phyloP scores from a whole-genome alignment of 1,140 invertebrate species.

The Drosophila leontia region DNA sequence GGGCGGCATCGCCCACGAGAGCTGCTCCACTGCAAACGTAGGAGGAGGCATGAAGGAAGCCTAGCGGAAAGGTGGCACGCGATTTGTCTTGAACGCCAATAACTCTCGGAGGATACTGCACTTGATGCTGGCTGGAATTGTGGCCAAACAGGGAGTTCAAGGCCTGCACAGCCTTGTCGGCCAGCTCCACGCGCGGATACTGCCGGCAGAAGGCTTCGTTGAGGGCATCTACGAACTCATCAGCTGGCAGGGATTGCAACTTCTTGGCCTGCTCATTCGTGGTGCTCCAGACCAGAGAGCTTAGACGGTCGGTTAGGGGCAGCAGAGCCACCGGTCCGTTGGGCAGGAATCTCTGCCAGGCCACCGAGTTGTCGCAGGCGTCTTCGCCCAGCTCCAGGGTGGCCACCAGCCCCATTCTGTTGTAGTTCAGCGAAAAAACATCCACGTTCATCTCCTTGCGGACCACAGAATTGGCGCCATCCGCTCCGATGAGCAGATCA shows the following conservation, averaged over 20 bases:
- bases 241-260: constrained; percentile 89
- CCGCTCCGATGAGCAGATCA: constrained; percentile 93
- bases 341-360: constrained; percentile 98
- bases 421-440: constrained; percentile 93
- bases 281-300: constrained; percentile 97
- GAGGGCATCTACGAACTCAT: constrained; percentile 95
- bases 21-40: constrained; percentile 92
- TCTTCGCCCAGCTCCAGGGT: constrained; percentile 91
- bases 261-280: constrained; percentile 90
- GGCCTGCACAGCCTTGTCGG: constrained; percentile 86
- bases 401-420: constrained; percentile 96
- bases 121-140: constrained; percentile 64
- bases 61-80: constrained; percentile 95
- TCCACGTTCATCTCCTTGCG: constrained; percentile 92
- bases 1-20: constrained; percentile 97
- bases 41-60: constrained; percentile 94
- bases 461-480: constrained; percentile 95
- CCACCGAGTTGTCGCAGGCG: constrained; percentile 90
- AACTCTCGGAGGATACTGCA: constrained; percentile 93
- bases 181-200: constrained; percentile 86
- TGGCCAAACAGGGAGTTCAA: constrained; percentile 69
- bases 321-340: constrained; percentile 96
- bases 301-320: constrained; percentile 91
- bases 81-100: constrained; percentile 87
- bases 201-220: constrained; percentile 94